These are phyloP conservation scores for Macrostomum lignano DNA, from an alignment of 1,140 invertebrate genomes.

Conservation along the genomic window DNA sequence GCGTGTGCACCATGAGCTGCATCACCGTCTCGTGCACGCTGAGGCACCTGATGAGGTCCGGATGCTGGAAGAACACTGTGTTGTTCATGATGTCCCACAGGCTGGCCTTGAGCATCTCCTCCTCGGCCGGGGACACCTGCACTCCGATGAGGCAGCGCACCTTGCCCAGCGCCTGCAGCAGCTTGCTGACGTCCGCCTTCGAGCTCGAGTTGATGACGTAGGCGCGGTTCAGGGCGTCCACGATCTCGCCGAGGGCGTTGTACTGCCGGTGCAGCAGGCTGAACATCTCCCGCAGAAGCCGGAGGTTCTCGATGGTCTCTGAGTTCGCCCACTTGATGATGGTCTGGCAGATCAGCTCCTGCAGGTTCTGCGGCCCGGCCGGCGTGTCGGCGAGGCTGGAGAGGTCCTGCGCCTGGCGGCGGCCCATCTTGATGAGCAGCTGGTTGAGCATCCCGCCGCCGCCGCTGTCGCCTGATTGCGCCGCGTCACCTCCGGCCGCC, in stretches of 20 bases:
- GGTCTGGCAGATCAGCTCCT: conserved; percentile 70
- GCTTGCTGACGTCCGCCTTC: conserved; percentile 55
- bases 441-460: background rate
- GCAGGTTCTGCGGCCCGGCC: conserved; percentile 44
- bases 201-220: conserved; percentile 83
- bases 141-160: conserved; percentile 75
- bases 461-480: conserved; percentile 8
- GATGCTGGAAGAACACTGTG: conserved; percentile 98
- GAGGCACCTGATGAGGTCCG: conserved; percentile 77
- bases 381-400: conserved; percentile 6
- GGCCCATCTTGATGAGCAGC: conserved; percentile 7
- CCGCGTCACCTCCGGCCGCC: conserved; percentile 9
- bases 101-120: conserved; percentile 72
- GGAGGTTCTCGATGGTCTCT: conserved; percentile 62
- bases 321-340: conserved; percentile 82
- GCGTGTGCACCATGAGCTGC: conserved; percentile 97
- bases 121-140: conserved; percentile 92
- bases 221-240: conserved; percentile 57
- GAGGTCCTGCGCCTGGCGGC: conserved; percentile 7
- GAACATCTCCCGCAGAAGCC: conserved; percentile 90
- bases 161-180: conserved; percentile 79
- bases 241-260: conserved; percentile 60
- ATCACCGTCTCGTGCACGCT: conserved; percentile 96
- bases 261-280: conserved; percentile 75
- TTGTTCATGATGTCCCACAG: conserved; percentile 96